Evolutionary conservation across 64 coral and sea anemone genomes (phyloP).

Genomic region (Anthopleura sola): DNA sequence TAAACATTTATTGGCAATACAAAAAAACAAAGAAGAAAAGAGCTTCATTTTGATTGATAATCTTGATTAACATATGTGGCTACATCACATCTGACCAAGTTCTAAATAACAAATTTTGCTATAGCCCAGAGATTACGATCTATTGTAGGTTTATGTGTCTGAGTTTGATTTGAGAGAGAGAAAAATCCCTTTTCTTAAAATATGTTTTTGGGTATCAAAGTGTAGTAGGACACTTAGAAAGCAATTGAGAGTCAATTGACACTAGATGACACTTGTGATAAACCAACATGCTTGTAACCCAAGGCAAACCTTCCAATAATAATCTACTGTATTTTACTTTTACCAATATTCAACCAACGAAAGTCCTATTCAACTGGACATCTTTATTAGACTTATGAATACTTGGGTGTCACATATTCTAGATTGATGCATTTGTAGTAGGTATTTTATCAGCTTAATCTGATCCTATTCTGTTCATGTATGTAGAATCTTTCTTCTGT

Average conservation of each 20-base stretch:
- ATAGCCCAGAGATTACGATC: not conserved
- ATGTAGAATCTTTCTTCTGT: not conserved
- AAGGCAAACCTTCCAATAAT: not conserved
- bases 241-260: conserved; percentile 25
- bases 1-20: not conserved
- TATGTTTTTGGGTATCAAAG: conserved; percentile 9
- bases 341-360: not conserved
- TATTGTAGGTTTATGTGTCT: not conserved
- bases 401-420: not conserved
- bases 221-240: not conserved
- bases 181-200: not conserved
- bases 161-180: not conserved
- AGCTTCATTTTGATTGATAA: not conserved
- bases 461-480: not conserved
- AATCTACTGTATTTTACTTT: not conserved
- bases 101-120: not conserved
- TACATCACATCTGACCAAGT: not conserved
- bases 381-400: not conserved
- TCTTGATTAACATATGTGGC: not conserved
- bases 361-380: not conserved
- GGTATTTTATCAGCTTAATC: not conserved
- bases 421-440: not conserved
- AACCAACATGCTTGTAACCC: not conserved
- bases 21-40: not conserved
- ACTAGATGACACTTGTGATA: conserved; percentile 1